Conservation (phyloP, 2,113 vertebrate species). For the Anolis sagrei region DNA sequence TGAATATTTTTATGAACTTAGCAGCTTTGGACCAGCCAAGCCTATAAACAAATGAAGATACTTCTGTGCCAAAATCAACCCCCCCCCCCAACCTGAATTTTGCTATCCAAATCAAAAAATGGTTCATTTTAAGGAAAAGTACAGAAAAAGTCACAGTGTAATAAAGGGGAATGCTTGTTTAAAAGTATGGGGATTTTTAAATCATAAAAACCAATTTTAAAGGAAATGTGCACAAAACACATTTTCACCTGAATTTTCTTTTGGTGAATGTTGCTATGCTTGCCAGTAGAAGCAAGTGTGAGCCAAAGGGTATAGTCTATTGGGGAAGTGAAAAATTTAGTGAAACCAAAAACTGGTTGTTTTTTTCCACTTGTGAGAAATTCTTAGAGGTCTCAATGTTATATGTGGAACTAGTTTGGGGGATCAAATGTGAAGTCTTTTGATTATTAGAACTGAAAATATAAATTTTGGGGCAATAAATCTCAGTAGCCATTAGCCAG, state of each 20-base stretch:
- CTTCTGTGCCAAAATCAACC: no score
- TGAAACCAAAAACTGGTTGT: neutral
- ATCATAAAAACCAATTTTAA: neutral
- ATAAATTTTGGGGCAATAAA: no score
- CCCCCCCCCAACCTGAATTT: neutral
- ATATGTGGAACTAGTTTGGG: no score
- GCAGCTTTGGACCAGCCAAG: neutral
- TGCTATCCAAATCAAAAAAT: neutral
- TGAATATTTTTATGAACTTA: neutral
- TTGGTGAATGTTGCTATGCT: neutral
- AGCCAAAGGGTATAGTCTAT: neutral
- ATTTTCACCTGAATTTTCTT: neutral
- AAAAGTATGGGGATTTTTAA: neutral
- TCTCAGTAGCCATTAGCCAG: no score
- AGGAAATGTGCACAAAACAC: neutral
- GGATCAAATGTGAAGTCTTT: no score
- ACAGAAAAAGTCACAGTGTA: neutral
- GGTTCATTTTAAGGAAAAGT: neutral
- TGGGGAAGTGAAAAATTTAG: neutral
- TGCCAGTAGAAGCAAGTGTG: neutral
- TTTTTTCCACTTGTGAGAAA: no score
- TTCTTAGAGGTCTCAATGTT: no score
- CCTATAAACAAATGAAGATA: neutral
- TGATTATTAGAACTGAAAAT: no score
- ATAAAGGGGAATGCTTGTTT: no score